Evolutionary conservation across 2,113 vertebrate species (phyloP).

Genomic region (Eretmochelys imbricata): DNA sequence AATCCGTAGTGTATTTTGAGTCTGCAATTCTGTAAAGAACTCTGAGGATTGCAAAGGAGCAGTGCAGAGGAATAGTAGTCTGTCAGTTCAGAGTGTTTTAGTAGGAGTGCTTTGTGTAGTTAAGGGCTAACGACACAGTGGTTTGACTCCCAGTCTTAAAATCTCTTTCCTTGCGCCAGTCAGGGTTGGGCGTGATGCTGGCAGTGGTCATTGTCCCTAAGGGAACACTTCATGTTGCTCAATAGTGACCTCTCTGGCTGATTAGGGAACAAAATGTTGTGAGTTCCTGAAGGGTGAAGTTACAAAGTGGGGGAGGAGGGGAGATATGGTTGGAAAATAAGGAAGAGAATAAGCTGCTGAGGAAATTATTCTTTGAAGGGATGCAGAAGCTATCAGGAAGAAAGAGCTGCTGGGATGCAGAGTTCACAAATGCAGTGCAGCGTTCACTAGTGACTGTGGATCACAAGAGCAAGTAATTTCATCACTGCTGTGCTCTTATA

Average conservation of each 20-base stretch:
- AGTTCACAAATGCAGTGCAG: neutral
- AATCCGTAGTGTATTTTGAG: neutral
- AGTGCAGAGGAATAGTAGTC: neutral
- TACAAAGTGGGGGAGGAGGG: neutral
- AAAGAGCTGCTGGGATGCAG: neutral
- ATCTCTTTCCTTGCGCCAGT: rapidly evolving
- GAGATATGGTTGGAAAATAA: neutral
- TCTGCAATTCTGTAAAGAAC: conserved; percentile 44
- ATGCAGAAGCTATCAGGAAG: neutral
- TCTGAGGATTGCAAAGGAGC: conserved; percentile 39
- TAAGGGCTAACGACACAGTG: neutral
- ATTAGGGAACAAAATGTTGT: neutral
- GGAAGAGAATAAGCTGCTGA: rapidly evolving
- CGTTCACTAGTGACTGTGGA: neutral
- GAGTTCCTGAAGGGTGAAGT: neutral
- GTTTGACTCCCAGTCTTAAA: neutral
- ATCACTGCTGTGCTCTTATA: rapidly evolving
- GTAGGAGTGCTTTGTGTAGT: neutral
- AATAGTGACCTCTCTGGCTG: neutral
- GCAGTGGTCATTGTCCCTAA: rapidly evolving
- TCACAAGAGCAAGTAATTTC: neutral
- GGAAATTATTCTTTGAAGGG: neutral
- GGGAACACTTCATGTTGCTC: neutral
- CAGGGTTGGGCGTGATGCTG: neutral
- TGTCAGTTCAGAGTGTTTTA: neutral